These are phyloP conservation scores for Rana temporaria DNA, from an alignment of 2,113 vertebrate genomes.

Conservation along the genomic window DNA sequence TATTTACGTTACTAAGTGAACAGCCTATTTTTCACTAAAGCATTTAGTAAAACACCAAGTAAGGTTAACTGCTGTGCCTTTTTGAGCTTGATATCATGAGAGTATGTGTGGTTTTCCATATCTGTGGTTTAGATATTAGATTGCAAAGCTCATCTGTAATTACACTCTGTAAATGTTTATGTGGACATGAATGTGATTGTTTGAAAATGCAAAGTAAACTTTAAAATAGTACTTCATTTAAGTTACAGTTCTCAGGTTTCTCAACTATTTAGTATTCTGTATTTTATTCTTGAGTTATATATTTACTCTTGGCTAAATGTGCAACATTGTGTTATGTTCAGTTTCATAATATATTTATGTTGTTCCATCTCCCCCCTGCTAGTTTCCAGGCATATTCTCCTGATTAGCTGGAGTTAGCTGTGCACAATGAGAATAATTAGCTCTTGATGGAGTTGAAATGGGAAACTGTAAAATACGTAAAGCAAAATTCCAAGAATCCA, in stretches of 20 bases:
- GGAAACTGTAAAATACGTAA: conserved; percentile 8
- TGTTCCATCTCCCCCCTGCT: conserved; percentile 32
- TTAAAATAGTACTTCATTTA: conserved; percentile 4
- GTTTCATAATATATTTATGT: conserved; percentile 47
- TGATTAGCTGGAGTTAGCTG: conserved; percentile 40
- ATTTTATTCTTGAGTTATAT: background rate
- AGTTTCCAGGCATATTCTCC: conserved; percentile 19
- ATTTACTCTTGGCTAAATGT: conserved; percentile 17
- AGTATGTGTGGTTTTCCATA: too few species aligned
- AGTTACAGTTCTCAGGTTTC: conserved; percentile 12
- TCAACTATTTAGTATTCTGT: conserved; percentile 22
- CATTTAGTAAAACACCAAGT: too few species aligned
- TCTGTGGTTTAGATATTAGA: too few species aligned
- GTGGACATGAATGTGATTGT: background rate
- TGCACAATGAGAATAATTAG: conserved; percentile 35
- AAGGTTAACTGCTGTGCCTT: too few species aligned
- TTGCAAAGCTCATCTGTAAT: too few species aligned
- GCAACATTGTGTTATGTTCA: conserved; percentile 15
- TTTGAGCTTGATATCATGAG: too few species aligned
- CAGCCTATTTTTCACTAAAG: too few species aligned
- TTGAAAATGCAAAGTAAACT: conserved; percentile 1
- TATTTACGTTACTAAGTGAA: too few species aligned
- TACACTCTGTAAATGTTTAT: too few species aligned
- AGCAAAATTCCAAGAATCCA: background rate
- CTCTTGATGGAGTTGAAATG: conserved; percentile 13